A percentile compares a stretch with the other conserved stretches of the same genome.
Evolutionary conservation across 1,140 invertebrate genomes (phyloP).

Genomic region (Diploscapter pachys): DNA sequence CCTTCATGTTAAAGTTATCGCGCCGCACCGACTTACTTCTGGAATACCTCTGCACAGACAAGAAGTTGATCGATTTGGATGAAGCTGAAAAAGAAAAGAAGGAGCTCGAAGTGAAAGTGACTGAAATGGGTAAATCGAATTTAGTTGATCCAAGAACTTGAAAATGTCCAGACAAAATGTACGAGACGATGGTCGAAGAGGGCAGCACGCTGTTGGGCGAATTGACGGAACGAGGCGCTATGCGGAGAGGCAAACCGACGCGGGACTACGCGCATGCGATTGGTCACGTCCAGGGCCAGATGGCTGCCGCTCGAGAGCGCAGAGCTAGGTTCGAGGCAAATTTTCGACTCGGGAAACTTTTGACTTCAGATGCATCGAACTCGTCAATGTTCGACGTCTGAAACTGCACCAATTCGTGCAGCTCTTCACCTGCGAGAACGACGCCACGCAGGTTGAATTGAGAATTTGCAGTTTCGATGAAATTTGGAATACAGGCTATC

Average conservation of each 20-base stretch:
- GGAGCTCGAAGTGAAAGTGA: constrained; percentile 32
- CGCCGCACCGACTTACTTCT: constrained; percentile 23
- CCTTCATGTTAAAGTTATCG: constrained; percentile 67
- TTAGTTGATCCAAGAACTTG: constrained; percentile 12
- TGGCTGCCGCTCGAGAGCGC: constrained; percentile 14
- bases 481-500: constrained; percentile 54
- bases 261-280: constrained; percentile 15
- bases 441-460: constrained; percentile 59
- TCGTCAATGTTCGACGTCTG: constrained; percentile 59
- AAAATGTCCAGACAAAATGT: constrained; percentile 8
- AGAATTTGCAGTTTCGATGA: neutral
- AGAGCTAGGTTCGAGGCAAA: constrained; percentile 7
- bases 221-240: neutral
- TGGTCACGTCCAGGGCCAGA: constrained; percentile 13
- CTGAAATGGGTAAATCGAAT: constrained; percentile 37
- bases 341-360: neutral
- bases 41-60: constrained; percentile 52
- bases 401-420: constrained; percentile 62
- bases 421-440: constrained; percentile 61
- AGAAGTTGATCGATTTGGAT: constrained; percentile 51
- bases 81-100: constrained; percentile 19
- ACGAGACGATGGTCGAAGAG: constrained; percentile 8
- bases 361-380: constrained; percentile 57
- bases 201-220: constrained; percentile 7
- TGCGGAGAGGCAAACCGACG: neutral